phyloP scores from a whole-genome alignment of 2,888 invertebrate species.

The Maniola hyperantus region DNA sequence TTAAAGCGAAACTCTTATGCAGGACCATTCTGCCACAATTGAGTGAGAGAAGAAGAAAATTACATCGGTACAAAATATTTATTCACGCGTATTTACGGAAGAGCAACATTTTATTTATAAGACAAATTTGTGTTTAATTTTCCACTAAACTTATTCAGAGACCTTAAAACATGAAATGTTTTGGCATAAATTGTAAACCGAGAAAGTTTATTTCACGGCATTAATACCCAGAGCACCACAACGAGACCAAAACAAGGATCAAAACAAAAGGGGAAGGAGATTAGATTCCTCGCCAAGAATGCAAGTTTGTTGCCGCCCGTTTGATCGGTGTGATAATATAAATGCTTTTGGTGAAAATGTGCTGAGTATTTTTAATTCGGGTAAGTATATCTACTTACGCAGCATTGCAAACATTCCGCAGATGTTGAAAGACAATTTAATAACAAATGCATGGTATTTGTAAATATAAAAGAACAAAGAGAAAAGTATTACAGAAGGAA shows the following conservation, averaged over 20 bases:
- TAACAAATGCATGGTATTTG: constrained; percentile 22
- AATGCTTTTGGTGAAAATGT: constrained; percentile 36
- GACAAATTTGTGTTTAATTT: constrained; percentile 25
- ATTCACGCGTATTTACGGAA: not conserved
- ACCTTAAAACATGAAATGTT: constrained; percentile 28
- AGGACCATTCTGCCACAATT: no score
- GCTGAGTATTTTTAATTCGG: constrained; percentile 34
- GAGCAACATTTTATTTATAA: constrained; percentile 7
- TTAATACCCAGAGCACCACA: constrained; percentile 23
- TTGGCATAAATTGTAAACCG: constrained; percentile 21
- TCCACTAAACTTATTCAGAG: constrained; percentile 23
- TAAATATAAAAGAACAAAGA: not conserved
- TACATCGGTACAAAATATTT: not conserved
- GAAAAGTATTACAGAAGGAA: not conserved
- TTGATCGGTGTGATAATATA: constrained; percentile 37
- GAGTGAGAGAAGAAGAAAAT: no score
- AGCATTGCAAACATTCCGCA: constrained; percentile 27
- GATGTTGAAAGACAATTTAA: constrained; percentile 29
- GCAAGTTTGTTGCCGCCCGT: constrained; percentile 26
- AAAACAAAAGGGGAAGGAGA: constrained; percentile 32
- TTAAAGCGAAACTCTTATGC: no score
- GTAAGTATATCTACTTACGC: constrained; percentile 27
- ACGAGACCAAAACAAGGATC: constrained; percentile 25
- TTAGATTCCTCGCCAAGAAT: constrained; percentile 33
- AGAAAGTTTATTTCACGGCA: constrained; percentile 23